These are phyloP conservation scores for Sepiola atlantica DNA, from an alignment of 2,888 invertebrate genomes.

Conservation along the genomic window DNA sequence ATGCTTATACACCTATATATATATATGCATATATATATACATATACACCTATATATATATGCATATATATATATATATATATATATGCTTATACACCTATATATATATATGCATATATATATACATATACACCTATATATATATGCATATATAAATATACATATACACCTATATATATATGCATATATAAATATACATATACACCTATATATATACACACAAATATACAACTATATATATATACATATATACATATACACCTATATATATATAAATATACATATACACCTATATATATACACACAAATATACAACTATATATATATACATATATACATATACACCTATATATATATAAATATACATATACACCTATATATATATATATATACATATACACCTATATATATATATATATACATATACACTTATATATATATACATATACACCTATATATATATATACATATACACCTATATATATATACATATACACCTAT, in stretches of 20 bases:
- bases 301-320: no score
- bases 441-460: not conserved
- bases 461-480: not conserved
- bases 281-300: not conserved
- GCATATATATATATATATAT: no score
- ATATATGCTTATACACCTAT: not conserved
- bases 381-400: not conserved
- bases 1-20: no score
- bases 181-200: not conserved
- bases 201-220: not conserved
- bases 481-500: not conserved
- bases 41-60: no score
- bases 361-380: not conserved
- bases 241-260: not conserved
- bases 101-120: not conserved
- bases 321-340: no score
- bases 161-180: not conserved
- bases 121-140: not conserved
- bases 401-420: not conserved
- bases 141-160: no score
- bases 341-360: not conserved
- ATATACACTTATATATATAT: not conserved
- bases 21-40: no score
- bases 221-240: not conserved
- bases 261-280: not conserved